phyloP scores from a whole-genome alignment of 1,140 invertebrate genomes.

The Lepidurus apus region DNA sequence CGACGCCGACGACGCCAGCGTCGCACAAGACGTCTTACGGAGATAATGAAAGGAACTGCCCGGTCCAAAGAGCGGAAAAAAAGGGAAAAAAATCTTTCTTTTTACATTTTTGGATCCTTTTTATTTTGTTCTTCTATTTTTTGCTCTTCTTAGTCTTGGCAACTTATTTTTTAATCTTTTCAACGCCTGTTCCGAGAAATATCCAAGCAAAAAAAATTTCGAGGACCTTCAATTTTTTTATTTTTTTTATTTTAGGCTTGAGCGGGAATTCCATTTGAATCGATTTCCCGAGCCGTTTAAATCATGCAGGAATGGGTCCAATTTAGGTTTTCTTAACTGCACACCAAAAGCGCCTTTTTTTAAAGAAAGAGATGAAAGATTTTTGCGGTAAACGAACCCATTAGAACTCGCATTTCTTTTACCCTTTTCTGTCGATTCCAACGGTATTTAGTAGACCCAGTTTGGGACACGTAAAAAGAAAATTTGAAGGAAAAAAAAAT shows the following conservation, averaged over 20 bases:
- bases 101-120: background rate
- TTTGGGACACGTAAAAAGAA: background rate
- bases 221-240: background rate
- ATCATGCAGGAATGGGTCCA: background rate
- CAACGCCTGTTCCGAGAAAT: background rate
- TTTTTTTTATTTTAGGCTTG: background rate
- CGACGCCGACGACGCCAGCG: conserved; percentile 1
- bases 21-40: background rate
- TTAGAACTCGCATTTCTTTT: conserved; percentile 4
- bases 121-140: background rate
- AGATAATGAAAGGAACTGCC: background rate
- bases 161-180: background rate
- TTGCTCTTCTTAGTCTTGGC: background rate
- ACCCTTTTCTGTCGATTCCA: background rate
- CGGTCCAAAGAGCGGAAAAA: background rate
- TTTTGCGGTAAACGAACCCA: conserved; percentile 6
- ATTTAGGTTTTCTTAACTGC: background rate
- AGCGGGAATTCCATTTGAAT: background rate
- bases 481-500: background rate
- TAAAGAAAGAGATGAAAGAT: background rate
- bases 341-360: background rate
- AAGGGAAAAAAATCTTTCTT: background rate
- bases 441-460: no score
- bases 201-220: background rate
- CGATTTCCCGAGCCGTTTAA: background rate